Percentiles rank a stretch among this genome's conserved stretches.
Evolutionary conservation across 2,888 invertebrate species (phyloP).

Genomic region (Tinea trinotella): DNA sequence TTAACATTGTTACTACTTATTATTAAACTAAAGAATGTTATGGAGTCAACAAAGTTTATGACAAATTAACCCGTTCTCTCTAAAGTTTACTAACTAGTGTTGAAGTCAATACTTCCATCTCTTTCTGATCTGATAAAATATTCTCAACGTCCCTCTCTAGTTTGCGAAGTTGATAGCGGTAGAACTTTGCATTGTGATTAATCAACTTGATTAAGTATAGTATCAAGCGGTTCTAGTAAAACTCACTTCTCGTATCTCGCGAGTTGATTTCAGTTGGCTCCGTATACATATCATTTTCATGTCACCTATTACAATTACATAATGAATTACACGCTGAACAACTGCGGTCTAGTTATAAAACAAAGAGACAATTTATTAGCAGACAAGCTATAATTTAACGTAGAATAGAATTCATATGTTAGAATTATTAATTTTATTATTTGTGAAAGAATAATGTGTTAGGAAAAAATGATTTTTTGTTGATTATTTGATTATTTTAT

Average conservation of each 20-base stretch:
- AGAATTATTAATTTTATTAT: too few species aligned
- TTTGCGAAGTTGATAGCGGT: constrained; percentile 11
- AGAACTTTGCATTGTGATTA: constrained; percentile 16
- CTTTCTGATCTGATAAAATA: background rate
- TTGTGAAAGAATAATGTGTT: too few species aligned
- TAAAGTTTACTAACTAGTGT: constrained; percentile 9
- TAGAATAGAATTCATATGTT: too few species aligned
- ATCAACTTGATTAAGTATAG: constrained; percentile 15
- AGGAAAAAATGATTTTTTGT: too few species aligned
- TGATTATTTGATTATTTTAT: too few species aligned
- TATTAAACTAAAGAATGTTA: constrained; percentile 13
- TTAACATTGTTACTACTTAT: constrained; percentile 1
- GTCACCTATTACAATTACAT: background rate
- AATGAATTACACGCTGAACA: background rate
- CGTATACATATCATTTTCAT: background rate
- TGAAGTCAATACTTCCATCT: constrained; percentile 4
- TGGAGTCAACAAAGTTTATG: constrained; percentile 1
- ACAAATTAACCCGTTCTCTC: constrained; percentile 13
- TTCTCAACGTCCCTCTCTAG: background rate
- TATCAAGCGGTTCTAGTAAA: constrained; percentile 11
- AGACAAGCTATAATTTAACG: too few species aligned
- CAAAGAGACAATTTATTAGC: too few species aligned
- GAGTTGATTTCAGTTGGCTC: background rate
- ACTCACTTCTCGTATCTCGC: background rate
- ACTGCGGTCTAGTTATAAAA: background rate